Percentiles rank a stretch among this genome's conserved stretches.
Evolutionary conservation across 1,140 invertebrate genomes (phyloP).

Genomic region (Drosophila arizonae): DNA sequence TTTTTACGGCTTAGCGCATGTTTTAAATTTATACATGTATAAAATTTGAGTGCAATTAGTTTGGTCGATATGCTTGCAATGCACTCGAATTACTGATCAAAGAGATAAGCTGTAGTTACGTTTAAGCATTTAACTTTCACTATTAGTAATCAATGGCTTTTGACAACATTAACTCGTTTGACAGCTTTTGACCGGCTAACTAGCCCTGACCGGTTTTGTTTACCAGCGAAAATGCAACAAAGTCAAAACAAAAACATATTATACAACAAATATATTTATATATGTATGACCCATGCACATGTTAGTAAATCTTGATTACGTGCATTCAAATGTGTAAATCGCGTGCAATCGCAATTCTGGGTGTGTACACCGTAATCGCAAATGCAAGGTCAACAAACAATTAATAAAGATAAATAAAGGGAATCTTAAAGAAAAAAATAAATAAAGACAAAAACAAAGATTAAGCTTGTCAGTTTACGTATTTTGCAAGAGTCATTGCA

Average conservation of each 20-base stretch:
- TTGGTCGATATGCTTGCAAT: slow-evolving; percentile 49
- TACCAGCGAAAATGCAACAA: background rate
- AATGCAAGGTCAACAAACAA: slow-evolving; percentile 12
- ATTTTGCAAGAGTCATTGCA: slow-evolving; percentile 60
- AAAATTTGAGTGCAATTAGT: slow-evolving; percentile 23
- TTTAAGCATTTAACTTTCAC: slow-evolving; percentile 37
- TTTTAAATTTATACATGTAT: slow-evolving; percentile 17
- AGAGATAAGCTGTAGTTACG: background rate
- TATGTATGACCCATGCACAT: slow-evolving; percentile 2
- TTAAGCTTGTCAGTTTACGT: slow-evolving; percentile 8
- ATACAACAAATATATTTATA: background rate
- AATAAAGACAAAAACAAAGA: slow-evolving; percentile 2
- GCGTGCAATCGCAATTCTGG: slow-evolving; percentile 29
- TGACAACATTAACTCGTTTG: slow-evolving; percentile 1
- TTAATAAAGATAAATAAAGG: slow-evolving; percentile 8
- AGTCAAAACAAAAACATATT: slow-evolving; percentile 7
- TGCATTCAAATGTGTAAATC: slow-evolving; percentile 36
- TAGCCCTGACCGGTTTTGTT: slow-evolving; percentile 36
- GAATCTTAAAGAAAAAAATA: background rate
- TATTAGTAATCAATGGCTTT: slow-evolving; percentile 33
- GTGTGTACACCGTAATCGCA: slow-evolving; percentile 14
- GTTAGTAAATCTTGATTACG: slow-evolving; percentile 10
- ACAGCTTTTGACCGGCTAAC: slow-evolving; percentile 15
- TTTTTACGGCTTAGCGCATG: background rate
- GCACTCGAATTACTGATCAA: too few species aligned